Base-by-base conservation (phyloP, 1,140 invertebrate species). In the Halyomorpha halys region DNA sequence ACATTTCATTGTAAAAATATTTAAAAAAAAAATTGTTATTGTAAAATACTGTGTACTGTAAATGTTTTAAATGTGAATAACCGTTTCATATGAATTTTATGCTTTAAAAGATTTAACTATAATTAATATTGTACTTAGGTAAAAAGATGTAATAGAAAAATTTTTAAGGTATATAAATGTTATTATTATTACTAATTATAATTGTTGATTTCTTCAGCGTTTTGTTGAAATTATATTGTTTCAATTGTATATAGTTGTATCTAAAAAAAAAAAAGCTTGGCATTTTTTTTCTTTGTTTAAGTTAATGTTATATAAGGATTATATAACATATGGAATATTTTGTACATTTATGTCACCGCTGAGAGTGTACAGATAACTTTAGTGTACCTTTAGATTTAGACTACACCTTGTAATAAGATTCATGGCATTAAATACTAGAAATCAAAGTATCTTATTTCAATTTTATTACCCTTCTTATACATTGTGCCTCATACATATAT, bases 341-440 rank as follows among this genome's bases (percentile, higher is more conserved):
- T 62, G 61, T 62, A 62, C 44, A 34, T 62, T 62, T 62, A 47
- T 62, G 61, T 62, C 61, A 62, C 61, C 34, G 61, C 61, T 19
- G 23, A 47, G 16, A 25, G 45, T 62, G 45, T 49, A 62, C 23
- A 47, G 23, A 14, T 47, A 62, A 62, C 5, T 23, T 62, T 62
- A 62, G 45, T 62, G 61, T 62, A 62, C 61, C 19, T 44, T n/a
- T 62, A 62, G 61, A 62, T 47, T 44, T 62, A 47, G 49, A 62
- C 18, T 34, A 62, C 61, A 62, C 61, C 61, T 62, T 62, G 61
- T 62, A 62, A 62, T 62, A 62, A 62, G 23, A 60, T 62, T 47
- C 39, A 30, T 62, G 61, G 61, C 61, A 62, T 62, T 62, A 62
- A 62, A 62, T n/a, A 21, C 27, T 59, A 59, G 54, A 49, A 49